phyloP scores from a whole-genome alignment of 2,113 vertebrate genomes.

The Catharus minimus region DNA sequence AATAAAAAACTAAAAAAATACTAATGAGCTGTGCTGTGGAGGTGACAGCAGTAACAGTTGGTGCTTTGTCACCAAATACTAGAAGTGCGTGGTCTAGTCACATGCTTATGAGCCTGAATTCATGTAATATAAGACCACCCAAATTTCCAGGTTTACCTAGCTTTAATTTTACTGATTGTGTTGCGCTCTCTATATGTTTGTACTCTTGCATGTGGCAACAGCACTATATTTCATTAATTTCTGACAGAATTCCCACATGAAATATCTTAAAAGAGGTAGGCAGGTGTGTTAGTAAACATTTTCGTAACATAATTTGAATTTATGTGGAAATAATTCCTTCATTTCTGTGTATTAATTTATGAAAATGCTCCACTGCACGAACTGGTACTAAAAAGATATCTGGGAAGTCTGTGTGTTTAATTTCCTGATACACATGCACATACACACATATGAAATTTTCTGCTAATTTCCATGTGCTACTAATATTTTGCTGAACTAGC shows the following conservation, averaged over 20 bases:
- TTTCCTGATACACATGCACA: not conserved
- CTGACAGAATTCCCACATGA: not conserved
- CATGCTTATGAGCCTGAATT: not conserved
- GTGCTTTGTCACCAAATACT: not conserved
- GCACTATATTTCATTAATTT: not conserved
- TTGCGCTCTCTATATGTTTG: not conserved
- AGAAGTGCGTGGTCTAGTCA: not conserved
- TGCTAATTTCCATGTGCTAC: not conserved
- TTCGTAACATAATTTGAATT: not conserved
- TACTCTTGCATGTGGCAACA: not conserved
- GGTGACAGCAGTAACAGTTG: not conserved
- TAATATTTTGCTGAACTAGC: slow-evolving; percentile 18
- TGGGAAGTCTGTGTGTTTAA: not conserved
- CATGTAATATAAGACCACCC: not conserved
- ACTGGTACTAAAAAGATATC: not conserved
- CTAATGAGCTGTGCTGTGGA: not conserved
- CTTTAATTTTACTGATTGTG: not conserved
- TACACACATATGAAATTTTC: not conserved
- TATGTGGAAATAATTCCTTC: not conserved
- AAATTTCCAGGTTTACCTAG: not conserved
- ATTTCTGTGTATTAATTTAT: not conserved
- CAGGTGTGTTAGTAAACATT: not conserved
- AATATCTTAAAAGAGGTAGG: not conserved
- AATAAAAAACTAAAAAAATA: not conserved
- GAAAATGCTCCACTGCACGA: not conserved